Evolutionary conservation across 2,797 vertebrate species (phyloP), one percentile per base, ranked within the genome.

Genomic region (Rhynchonycteris naso): DNA sequence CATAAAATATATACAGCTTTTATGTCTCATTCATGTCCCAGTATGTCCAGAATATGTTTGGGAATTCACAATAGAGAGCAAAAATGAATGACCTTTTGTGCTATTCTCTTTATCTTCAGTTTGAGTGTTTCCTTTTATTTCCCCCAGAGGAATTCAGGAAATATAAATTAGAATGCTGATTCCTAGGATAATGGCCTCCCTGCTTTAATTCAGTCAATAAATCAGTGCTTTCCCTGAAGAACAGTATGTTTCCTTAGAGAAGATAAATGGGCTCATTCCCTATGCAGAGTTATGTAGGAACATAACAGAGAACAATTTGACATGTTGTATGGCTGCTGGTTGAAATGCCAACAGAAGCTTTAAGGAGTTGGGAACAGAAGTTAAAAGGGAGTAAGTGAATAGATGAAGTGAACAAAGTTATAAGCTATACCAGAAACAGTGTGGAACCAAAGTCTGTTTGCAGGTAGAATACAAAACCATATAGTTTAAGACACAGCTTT

Each of bases 311-410:
- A 93, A 65, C 3, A 3, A 68, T 78, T 71, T 63, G 58, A 43
- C 33, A 19, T 1, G 33, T 5, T 50, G 7, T 35, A 28, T n/a
- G 71, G 63, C 91, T 84, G 35, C 14, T 83, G 13, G 26, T 43
- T 14, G 35, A 93, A 50, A 95, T 83, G 66, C 22, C 80, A 94
- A 28, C 38, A 81, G 89, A 88, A 93, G 66, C 30, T 76, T 59
- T 71, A 24, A 63, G 8, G 15, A 7, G 14, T 38, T 38, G 50
- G 79, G 26, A 19, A 54, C 30, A 87, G 50, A 75, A 89, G 72
- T 14, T 7, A 87, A 91, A 69, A 63, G 10, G 50, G 8, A 72
- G 1, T 22, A 43, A 61, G 15, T 28, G 9, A 79, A 38, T 26
- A 63, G 28, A 78, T 68, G 61, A 63, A 71, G 7, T 28, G 52